These are phyloP conservation scores for Leucophenga montana DNA, from an alignment of 2,888 invertebrate species.

Conservation along the genomic window DNA sequence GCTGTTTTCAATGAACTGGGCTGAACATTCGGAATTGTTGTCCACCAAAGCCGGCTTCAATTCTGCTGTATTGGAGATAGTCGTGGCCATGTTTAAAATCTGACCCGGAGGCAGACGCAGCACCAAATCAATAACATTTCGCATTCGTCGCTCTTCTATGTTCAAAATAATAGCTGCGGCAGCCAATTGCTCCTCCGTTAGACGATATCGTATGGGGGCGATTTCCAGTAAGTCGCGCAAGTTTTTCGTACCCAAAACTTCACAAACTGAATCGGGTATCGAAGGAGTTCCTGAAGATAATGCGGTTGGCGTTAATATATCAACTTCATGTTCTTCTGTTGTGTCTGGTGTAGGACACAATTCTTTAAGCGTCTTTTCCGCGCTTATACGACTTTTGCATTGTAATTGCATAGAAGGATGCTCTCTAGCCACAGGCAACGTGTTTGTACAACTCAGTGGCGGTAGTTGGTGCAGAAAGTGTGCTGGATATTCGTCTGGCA, in stretches of 20 bases:
- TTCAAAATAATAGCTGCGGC: constrained; percentile 57
- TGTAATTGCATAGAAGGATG: no score
- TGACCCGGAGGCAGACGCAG: constrained; percentile 44
- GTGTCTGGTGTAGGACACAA: constrained; percentile 33
- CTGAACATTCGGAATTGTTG: background rate
- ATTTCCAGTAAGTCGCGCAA: constrained; percentile 54
- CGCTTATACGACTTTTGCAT: background rate
- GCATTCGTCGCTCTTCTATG: constrained; percentile 51
- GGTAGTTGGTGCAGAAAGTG: constrained; percentile 61
- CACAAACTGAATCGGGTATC: constrained; percentile 60
- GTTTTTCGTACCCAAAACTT: constrained; percentile 57
- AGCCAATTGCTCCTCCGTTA: constrained; percentile 57
- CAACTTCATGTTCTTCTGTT: constrained; percentile 37
- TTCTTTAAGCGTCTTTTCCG: background rate
- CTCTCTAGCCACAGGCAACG: background rate
- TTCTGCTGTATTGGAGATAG: background rate
- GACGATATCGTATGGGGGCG: constrained; percentile 49
- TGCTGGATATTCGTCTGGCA: constrained; percentile 58
- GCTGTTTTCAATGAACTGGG: background rate
- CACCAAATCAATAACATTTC: constrained; percentile 47
- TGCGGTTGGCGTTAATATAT: constrained; percentile 39
- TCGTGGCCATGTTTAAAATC: constrained; percentile 24
- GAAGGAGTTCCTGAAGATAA: constrained; percentile 52
- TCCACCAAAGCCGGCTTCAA: no score
- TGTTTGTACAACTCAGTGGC: constrained; percentile 23